Evolutionary conservation across 2,797 vertebrate genomes (phyloP).

Genomic region (Falco columbarius): DNA sequence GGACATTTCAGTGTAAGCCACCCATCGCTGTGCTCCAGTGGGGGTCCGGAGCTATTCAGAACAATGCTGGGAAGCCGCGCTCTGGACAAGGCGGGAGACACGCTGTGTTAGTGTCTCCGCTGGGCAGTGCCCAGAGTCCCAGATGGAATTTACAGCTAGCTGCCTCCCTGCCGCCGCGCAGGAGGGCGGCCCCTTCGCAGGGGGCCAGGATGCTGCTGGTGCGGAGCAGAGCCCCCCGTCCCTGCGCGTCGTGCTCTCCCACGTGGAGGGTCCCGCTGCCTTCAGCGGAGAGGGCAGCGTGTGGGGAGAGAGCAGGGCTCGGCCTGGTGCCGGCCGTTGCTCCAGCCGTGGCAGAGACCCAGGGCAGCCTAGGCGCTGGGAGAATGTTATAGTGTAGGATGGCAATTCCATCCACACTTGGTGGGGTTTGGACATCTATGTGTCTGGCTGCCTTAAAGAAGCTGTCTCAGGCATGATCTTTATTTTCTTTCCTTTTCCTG

Average conservation of each 20-base stretch:
- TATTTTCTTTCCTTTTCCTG: slow-evolving; percentile 2
- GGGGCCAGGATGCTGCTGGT: background rate
- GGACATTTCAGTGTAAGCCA: slow-evolving; percentile 67
- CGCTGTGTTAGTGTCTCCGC: slow-evolving; percentile 67
- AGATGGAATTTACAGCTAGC: slow-evolving; percentile 25
- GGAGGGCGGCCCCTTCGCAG: background rate
- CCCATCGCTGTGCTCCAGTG: slow-evolving; percentile 61
- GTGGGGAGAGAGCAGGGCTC: background rate
- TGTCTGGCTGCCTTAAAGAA: background rate
- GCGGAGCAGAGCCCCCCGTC: no score
- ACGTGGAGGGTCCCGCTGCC: background rate
- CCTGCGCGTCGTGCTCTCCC: rapidly evolving
- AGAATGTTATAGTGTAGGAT: rapidly evolving
- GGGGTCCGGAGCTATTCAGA: slow-evolving; percentile 59
- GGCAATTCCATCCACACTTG: background rate
- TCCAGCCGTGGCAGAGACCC: background rate
- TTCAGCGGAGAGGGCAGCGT: rapidly evolving
- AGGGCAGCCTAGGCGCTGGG: rapidly evolving
- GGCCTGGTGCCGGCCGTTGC: rapidly evolving
- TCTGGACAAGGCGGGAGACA: slow-evolving; percentile 71
- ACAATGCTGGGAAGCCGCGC: slow-evolving; percentile 69
- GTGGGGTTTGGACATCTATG: background rate
- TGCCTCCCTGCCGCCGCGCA: background rate
- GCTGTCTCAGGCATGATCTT: slow-evolving; percentile 13
- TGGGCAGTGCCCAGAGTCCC: slow-evolving; percentile 63